Base-by-base conservation (phyloP, 1,140 invertebrate genomes). In the Dinoponera quadriceps region DNA sequence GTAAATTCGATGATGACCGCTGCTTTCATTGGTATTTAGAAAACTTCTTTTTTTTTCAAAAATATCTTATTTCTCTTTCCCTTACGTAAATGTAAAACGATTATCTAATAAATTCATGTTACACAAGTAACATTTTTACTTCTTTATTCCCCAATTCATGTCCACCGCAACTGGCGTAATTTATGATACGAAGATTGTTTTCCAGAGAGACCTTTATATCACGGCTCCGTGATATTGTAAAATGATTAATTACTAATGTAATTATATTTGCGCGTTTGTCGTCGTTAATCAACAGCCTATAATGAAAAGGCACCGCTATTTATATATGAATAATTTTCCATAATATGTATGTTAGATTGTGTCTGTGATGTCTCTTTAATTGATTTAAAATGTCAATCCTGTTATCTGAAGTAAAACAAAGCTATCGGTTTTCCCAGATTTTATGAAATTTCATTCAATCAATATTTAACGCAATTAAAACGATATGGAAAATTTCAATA, bases 351-450 rank as follows among this genome's bases (percentile, higher is more conserved):
- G 11, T 44, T 44, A 9, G 16, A 29, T 69, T 80, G 69, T n/a
- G n/a, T n/a, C n/a, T n/a, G n/a, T n/a, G n/a, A n/a, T n/a, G n/a
- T 69, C 49, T 27, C 38, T 71, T 60, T 71, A 69, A 80, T 80
- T 71, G 48, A 71, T 57, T 71, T 44, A 71, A 80, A 25, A 57
- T 48, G 57, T 80, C 69, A 69, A 80, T 80, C 22, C 22, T 69
- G 29, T 80, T 80, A 71, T 48, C 20, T n/a, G 68, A 16, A n/a
- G 51, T 16, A 77, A 20, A 69, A 57, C 22, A 33, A 49, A 68
- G 18, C 3, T 9, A 7, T 68, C 33, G 4, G 3, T 29, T 38
- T 57, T 68, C 22, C 22, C 18, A 22, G 1, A 27, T 44, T 44
- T 14, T 11, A 44, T 69, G 22, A 69, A 78, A 55, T 68, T n/a